Base-by-base conservation (phyloP, 2,888 invertebrate genomes). In the Cremastinae sp. region DNA sequence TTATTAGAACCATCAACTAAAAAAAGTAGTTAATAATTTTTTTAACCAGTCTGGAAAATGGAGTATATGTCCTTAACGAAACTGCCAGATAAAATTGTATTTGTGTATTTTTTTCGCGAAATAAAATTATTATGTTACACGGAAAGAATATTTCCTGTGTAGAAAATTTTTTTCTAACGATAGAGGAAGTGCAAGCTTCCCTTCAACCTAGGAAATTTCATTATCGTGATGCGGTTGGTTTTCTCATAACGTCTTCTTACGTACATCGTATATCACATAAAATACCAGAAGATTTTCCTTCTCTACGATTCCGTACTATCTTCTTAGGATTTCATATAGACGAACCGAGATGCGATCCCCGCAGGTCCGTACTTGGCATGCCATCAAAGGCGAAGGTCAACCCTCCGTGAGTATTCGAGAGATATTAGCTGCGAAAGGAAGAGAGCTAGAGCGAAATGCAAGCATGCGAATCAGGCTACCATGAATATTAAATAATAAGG, bases 181-280 rank as follows among this genome's bases (percentile, higher is more conserved):
- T n/a, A n/a, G n/a, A n/a, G 47, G 55, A 45, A 55, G 56, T 58
- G 61, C 62, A 65, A 61, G 61, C 72, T 61, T 49, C 69, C 56
- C 18, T 53, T 10, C 14, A 55, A 66, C 51, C 58, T 61, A 69
- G 76, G 20, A 74, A 78, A 74, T 76, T 78, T 76, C 74, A 78
- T 78, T 71, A 78, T 78, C 70, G 55, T 39, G 28, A 14, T 39
- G 61, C 28, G 56, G 20, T 37, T 49, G 43, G 59, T 39, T 58
- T 9, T 16, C 41, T 4, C 14, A 51, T 12, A 9, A 65, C 12
- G 56, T 58, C 18, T 18, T 10, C 12, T 3, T 10, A n/a, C 20
- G 16, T 1, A 39, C n/a, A 5, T 12, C 4, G 12, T 47, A 49
- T 20, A 49, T 18, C 18, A 8, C 8, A 39, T 39, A 51, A 39